Base-by-base conservation (phyloP, 2,888 invertebrate genomes). In the Ephialtes manifestator region DNA sequence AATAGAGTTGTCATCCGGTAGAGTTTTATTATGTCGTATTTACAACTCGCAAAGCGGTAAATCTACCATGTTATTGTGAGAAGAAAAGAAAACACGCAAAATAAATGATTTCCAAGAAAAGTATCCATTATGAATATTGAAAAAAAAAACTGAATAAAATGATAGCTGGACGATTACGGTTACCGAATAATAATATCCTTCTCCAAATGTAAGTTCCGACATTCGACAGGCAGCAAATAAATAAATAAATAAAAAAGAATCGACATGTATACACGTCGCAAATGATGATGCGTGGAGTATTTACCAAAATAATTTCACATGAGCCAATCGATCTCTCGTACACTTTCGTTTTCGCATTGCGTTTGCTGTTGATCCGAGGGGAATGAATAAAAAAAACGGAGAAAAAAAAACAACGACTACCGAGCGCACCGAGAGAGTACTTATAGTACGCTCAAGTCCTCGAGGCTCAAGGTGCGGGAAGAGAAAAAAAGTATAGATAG, bases 241-340 rank as follows among this genome's bases (percentile, higher is more conserved):
- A 10, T 24, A 13, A 78, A 51, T 75, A 11, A 58, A 55, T 11
- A 51, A 71, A 10, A 31, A 13, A 78, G 51, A 79, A 70, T 55
- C 53, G 51, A 71, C 78, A 78, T 70, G 81, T 78, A 70, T 65
- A 75, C 39, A 10, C 43, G 63, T 70, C 18, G 48, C 35, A 72
- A 53, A 24, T 39, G 68, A 55, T 60, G 43, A 58, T 39, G 74
- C 58, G 68, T 83, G 67, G 67, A 43, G 71, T 83, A 80, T 80
- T 72, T 67, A 60, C 63, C 46, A 70, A 75, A 75, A 79, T 82
- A 79, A 82, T 71, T 80, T 82, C 18, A 53, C 63, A 70, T 46
- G 82, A 79, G 65, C 79, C 79, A 81, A 86, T 89, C 88, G 79
- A 89, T 87, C 79, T 88, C 87, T 76, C 84, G 76, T 70, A 77